A percentile compares a stretch with the other conserved stretches of the same genome.
Evolutionary conservation across 2,888 invertebrate species (phyloP).

Genomic region (Drosophila niveifrons): DNA sequence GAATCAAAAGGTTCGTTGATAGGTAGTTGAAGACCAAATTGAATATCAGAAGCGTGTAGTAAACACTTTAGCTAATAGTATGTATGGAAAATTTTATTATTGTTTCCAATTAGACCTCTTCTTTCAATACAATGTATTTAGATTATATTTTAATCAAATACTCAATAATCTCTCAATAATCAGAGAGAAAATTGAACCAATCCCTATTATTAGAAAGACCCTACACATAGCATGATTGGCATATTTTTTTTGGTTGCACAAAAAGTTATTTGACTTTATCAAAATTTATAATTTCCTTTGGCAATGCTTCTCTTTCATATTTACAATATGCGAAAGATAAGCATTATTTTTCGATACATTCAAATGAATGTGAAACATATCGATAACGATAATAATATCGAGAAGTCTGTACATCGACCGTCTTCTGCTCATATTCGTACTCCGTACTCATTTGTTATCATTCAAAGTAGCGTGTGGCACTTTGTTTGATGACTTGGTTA

Average conservation of each 20-base stretch:
- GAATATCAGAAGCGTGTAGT: background rate
- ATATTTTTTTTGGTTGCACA: background rate
- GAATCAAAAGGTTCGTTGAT: background rate
- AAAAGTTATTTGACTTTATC: background rate
- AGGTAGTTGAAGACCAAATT: background rate
- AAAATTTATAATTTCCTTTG: background rate
- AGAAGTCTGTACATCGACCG: background rate
- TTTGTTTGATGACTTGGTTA: conserved; percentile 11
- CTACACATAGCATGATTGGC: background rate
- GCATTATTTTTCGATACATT: background rate
- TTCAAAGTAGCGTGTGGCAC: conserved; percentile 31
- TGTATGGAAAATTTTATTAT: background rate
- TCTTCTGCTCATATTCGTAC: background rate
- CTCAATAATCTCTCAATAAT: background rate
- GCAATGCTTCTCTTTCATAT: background rate
- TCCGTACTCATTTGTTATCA: conserved; percentile 9
- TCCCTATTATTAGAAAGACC: background rate
- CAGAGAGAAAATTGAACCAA: background rate
- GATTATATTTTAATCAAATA: background rate
- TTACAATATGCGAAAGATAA: background rate
- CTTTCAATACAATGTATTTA: background rate
- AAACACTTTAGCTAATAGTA: background rate
- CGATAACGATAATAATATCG: background rate
- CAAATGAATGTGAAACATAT: background rate
- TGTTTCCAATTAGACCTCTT: background rate